Conservation (phyloP, 2,888 invertebrate species). For the Mechanitis messenoides region DNA sequence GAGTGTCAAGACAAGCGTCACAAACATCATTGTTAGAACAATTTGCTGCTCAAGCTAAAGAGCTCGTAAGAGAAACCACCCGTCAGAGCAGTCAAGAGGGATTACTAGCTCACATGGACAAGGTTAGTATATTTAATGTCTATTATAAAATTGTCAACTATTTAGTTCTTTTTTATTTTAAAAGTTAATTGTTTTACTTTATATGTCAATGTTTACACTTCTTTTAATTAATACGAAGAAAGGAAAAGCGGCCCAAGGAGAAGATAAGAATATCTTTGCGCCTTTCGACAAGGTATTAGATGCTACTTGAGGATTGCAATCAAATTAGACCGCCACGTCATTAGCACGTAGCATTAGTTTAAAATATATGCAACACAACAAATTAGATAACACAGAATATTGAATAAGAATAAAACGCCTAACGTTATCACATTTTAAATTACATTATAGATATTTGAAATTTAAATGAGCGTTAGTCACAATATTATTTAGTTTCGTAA, state of each 20-base stretch:
- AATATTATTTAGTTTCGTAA: background rate
- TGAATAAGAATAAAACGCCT: too few species aligned
- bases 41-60: slow-evolving; percentile 91
- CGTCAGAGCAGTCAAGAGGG: slow-evolving; percentile 94
- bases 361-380: background rate
- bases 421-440: too few species aligned
- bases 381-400: too few species aligned
- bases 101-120: slow-evolving; percentile 91
- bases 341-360: background rate
- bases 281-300: slow-evolving; percentile 86
- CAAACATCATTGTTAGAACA: slow-evolving; percentile 92
- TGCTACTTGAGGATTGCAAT: slow-evolving; percentile 13
- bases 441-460: background rate
- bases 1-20: slow-evolving; percentile 83
- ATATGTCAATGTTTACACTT: slow-evolving; percentile 15
- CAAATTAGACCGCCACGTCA: slow-evolving; percentile 2
- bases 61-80: slow-evolving; percentile 90
- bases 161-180: slow-evolving; percentile 1
- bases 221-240: slow-evolving; percentile 62
- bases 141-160: background rate
- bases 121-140: slow-evolving; percentile 71
- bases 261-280: slow-evolving; percentile 84
- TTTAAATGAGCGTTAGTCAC: background rate
- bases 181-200: too few species aligned
- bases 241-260: slow-evolving; percentile 87